Evolutionary conservation across 1,140 invertebrate genomes (phyloP).

Genomic region (Nixonia krombeini): DNA sequence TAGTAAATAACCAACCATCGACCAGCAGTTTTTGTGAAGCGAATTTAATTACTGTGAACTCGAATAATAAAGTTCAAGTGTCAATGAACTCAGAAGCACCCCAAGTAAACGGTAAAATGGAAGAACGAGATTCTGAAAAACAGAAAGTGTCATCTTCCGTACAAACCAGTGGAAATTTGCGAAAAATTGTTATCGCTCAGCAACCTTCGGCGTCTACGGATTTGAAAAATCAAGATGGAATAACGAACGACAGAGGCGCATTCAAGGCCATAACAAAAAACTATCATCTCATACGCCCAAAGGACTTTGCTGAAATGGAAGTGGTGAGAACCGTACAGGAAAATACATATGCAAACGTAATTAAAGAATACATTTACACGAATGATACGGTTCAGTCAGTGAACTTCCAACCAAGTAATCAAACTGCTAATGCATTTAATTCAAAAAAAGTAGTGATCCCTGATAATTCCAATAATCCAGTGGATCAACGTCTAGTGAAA

Average conservation of each 20-base stretch:
- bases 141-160: slow-evolving; percentile 70
- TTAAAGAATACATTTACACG: slow-evolving; percentile 56
- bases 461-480: slow-evolving; percentile 18
- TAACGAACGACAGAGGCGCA: slow-evolving; percentile 54
- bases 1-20: slow-evolving; percentile 13
- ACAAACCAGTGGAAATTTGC: slow-evolving; percentile 71
- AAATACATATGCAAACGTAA: slow-evolving; percentile 67
- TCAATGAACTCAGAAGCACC: not conserved
- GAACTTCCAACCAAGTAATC: slow-evolving; percentile 9
- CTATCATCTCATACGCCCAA: slow-evolving; percentile 70
- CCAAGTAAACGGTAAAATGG: not conserved
- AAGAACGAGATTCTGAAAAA: slow-evolving; percentile 11
- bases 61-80: too few species aligned
- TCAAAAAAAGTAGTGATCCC: slow-evolving; percentile 5
- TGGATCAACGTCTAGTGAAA: not conserved
- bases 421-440: not conserved
- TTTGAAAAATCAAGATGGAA: not conserved
- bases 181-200: slow-evolving; percentile 51
- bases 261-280: too few species aligned
- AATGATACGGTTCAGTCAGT: slow-evolving; percentile 46
- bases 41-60: not conserved
- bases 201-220: slow-evolving; percentile 20
- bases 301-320: slow-evolving; percentile 71
- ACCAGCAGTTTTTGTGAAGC: slow-evolving; percentile 13
- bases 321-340: slow-evolving; percentile 58